Evolutionary conservation across 2,888 invertebrate species (phyloP).

Genomic region (Ectobius pallidus): DNA sequence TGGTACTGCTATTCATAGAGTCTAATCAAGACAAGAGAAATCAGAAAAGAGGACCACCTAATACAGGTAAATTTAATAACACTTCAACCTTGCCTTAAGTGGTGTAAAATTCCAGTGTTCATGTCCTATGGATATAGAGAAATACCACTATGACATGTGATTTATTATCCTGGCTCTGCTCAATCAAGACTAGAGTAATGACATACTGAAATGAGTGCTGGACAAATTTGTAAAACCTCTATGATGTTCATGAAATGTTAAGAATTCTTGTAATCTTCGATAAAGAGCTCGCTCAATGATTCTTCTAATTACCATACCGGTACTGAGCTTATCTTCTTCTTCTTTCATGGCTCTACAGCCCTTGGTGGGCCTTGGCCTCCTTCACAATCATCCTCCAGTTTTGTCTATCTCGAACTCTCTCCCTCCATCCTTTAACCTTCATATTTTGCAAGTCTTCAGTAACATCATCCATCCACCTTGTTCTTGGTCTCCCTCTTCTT

Average conservation of each 20-base stretch:
- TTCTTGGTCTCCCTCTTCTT: no score
- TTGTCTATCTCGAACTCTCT: no score
- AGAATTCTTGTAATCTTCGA: neutral
- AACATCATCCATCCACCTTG: no score
- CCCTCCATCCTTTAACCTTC: no score
- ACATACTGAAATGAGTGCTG: neutral
- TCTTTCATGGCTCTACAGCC: no score
- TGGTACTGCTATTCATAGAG: constrained; percentile 65
- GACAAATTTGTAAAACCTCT: neutral
- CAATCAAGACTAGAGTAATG: neutral
- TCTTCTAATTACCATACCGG: neutral
- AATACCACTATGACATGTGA: neutral
- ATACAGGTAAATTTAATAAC: constrained; percentile 57
- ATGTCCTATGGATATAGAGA: no score
- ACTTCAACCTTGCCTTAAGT: no score
- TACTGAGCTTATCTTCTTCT: no score
- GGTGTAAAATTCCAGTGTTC: neutral
- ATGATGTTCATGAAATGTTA: neutral
- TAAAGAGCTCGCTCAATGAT: neutral
- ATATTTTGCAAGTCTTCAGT: no score
- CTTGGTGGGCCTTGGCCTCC: no score
- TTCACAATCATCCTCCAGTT: no score
- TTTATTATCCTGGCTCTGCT: neutral
- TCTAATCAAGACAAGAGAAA: constrained; percentile 64
- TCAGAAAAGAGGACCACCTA: constrained; percentile 64